Percentiles rank a stretch among this genome's conserved stretches.
Evolutionary conservation across 2,113 vertebrate species (phyloP).

Genomic region (Sclerurus mexicanus): DNA sequence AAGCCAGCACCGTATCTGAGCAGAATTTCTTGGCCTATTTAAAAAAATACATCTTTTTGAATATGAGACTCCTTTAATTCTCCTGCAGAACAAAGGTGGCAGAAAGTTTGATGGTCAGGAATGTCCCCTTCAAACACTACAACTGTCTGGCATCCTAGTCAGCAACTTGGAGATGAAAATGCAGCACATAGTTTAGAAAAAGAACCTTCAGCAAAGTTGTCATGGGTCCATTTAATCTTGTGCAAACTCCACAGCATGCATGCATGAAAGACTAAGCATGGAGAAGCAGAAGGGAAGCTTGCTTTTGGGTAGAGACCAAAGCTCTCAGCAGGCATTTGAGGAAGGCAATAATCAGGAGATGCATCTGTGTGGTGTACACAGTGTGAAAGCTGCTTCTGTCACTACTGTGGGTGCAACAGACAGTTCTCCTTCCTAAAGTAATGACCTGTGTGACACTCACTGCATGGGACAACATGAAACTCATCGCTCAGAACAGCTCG

Average conservation of each 20-base stretch:
- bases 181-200: not conserved
- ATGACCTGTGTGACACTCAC: not conserved
- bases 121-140: not conserved
- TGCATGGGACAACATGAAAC: not conserved
- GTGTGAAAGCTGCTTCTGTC: not conserved
- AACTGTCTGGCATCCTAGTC: not conserved
- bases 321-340: not conserved
- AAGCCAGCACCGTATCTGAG: not conserved
- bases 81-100: not conserved
- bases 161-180: not conserved
- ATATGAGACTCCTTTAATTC: not conserved
- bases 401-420: not conserved
- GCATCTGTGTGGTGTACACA: not conserved
- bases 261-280: not conserved
- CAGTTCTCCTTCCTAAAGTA: not conserved
- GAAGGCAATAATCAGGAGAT: not conserved
- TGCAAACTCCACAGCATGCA: not conserved
- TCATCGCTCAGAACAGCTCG: not conserved
- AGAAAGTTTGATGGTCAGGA: not conserved
- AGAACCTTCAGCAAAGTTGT: not conserved
- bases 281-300: not conserved
- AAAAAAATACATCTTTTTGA: not conserved
- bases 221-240: not conserved
- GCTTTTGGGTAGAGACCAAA: not conserved
- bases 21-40: not conserved